phyloP scores from a whole-genome alignment of 1,140 invertebrate species.

The Platyscapa corneri region DNA sequence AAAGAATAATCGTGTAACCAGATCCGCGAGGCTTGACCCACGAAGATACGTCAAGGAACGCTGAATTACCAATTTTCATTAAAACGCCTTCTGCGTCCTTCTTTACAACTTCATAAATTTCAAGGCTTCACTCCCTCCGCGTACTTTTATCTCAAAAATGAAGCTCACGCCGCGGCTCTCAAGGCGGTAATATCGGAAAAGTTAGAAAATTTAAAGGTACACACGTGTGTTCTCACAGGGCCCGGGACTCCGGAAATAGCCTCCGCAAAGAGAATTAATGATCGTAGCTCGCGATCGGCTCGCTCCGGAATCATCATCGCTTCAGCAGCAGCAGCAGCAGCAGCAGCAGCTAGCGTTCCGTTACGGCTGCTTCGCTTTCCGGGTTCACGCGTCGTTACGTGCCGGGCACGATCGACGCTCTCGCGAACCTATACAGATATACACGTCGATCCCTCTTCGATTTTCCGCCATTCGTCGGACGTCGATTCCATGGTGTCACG shows the following conservation, averaged over 20 bases:
- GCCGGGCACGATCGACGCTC: conserved; percentile 27
- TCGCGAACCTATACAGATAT: background rate
- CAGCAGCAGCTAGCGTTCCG: conserved; percentile 11
- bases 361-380: conserved; percentile 37
- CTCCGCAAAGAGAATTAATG: conserved; percentile 37
- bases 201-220: conserved; percentile 12
- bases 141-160: background rate
- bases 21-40: background rate
- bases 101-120: conserved; percentile 8
- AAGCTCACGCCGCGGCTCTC: background rate
- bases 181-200: background rate
- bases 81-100: background rate
- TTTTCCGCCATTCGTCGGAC: conserved; percentile 25
- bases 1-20: background rate
- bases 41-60: background rate
- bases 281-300: conserved; percentile 17
- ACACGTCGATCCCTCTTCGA: conserved; percentile 36
- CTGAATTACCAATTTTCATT: conserved; percentile 7
- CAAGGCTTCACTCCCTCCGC: background rate
- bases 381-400: conserved; percentile 49
- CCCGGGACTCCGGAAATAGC: conserved; percentile 17
- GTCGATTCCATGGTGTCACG: conserved; percentile 42
- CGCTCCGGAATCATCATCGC: conserved; percentile 43
- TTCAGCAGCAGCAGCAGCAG: background rate
- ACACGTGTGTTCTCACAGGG: background rate